Conservation (phyloP, 2,797 vertebrate genomes). For the Sebastes hopkinsi region DNA sequence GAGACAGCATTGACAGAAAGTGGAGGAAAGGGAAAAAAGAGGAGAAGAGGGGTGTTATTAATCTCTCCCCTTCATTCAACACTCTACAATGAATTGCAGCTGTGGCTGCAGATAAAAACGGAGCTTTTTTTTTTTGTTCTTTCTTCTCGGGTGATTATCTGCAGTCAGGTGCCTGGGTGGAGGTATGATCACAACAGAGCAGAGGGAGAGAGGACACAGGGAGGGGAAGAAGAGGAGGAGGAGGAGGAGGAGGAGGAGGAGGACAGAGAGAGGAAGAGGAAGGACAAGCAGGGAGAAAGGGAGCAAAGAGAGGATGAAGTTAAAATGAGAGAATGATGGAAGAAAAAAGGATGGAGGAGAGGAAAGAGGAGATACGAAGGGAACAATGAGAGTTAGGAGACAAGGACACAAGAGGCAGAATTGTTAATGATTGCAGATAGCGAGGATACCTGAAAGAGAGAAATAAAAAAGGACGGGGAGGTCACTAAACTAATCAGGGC, state of each 20-base stretch:
- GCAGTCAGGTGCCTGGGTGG: conserved; percentile 68
- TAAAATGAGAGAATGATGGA: conserved; percentile 3
- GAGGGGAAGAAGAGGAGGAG: neutral
- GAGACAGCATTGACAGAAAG: conserved; percentile 56
- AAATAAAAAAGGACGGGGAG: neutral
- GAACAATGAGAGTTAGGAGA: neutral
- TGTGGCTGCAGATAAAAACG: conserved; percentile 80
- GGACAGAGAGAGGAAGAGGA: neutral
- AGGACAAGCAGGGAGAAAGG: neutral
- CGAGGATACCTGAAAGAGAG: neutral
- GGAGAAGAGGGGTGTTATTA: conserved; percentile 53
- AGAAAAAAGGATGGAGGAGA: neutral
- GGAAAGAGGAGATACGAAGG: neutral
- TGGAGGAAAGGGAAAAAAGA: conserved; percentile 28
- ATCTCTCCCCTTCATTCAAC: conserved; percentile 71
- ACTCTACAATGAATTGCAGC: conserved; percentile 82
- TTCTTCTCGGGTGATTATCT: conserved; percentile 75
- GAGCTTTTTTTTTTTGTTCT: conserved; percentile 45
- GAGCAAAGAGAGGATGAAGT: neutral
- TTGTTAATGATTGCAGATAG: neutral
- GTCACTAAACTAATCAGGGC: neutral
- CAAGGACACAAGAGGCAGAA: neutral
- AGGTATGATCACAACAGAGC: conserved; percentile 70
- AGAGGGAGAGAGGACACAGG: conserved; percentile 17
- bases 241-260: neutral